A percentile compares a stretch with the other conserved stretches of the same genome.
phyloP scores from a whole-genome alignment of 2,888 invertebrate genomes.

The Beris morrisii region DNA sequence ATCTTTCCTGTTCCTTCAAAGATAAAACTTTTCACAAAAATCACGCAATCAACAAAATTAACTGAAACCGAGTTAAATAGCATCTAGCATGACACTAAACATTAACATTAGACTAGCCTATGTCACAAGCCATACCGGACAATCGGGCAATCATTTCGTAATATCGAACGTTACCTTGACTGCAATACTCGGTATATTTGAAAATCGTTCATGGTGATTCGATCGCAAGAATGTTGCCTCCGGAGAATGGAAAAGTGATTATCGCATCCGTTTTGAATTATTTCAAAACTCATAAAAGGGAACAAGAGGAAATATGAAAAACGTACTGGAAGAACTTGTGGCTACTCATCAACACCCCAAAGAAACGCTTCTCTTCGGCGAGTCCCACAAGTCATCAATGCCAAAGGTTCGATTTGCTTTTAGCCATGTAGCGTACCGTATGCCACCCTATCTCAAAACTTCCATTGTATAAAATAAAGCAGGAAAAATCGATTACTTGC shows the following conservation, averaged over 20 bases:
- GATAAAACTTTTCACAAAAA: no score
- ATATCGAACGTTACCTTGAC: no score
- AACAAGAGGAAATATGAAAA: background rate
- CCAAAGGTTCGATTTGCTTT: background rate
- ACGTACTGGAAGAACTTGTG: background rate
- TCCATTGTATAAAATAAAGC: slow-evolving; percentile 1
- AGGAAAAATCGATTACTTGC: slow-evolving; percentile 32
- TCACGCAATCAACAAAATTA: no score
- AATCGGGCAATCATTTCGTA: no score
- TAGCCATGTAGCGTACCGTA: background rate
- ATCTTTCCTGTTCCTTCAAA: no score
- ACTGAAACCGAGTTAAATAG: no score
- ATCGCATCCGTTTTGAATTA: slow-evolving; percentile 20
- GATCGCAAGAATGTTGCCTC: no score
- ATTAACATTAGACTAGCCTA: no score
- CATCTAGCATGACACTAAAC: no score
- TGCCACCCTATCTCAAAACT: slow-evolving; percentile 12
- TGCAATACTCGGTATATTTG: no score
- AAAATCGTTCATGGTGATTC: no score
- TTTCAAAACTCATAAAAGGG: slow-evolving; percentile 7
- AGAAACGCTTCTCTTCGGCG: slow-evolving; percentile 10
- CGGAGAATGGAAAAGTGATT: slow-evolving; percentile 5
- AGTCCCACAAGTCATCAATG: slow-evolving; percentile 19
- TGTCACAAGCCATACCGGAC: no score
- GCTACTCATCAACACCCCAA: slow-evolving; percentile 8